These are phyloP conservation scores for Patagioenas fasciata DNA, from an alignment of 2,113 vertebrate species.

Conservation along the genomic window DNA sequence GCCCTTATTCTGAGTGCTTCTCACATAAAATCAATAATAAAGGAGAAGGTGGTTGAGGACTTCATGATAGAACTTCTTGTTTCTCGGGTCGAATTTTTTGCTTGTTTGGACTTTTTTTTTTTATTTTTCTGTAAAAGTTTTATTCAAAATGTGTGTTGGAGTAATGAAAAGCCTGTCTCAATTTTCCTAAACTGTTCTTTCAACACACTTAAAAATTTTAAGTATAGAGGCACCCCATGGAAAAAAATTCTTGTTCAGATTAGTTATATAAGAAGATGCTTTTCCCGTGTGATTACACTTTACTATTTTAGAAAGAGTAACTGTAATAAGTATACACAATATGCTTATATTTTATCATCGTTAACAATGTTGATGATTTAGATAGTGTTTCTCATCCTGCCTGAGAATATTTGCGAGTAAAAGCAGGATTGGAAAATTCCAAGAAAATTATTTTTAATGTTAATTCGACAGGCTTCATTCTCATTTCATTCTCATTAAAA, in stretches of 20 bases:
- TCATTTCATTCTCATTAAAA: background rate
- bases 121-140: background rate
- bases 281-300: background rate
- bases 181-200: background rate
- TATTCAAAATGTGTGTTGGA: background rate
- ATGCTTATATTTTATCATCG: background rate
- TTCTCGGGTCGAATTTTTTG: background rate
- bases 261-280: background rate
- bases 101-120: background rate
- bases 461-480: background rate
- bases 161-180: background rate
- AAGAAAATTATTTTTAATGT: background rate
- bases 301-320: background rate
- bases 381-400: background rate
- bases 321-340: background rate
- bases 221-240: background rate
- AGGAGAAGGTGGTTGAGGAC: background rate
- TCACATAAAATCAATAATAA: background rate
- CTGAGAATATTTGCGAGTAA: background rate
- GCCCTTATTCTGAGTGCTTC: background rate
- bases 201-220: background rate
- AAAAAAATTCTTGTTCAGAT: background rate
- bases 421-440: background rate
- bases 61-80: background rate
- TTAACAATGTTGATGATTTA: background rate